A percentile compares a stretch with the other conserved stretches of the same genome.
Conservation (phyloP, 2,888 invertebrate genomes). For the Platycheirus albimanus region DNA sequence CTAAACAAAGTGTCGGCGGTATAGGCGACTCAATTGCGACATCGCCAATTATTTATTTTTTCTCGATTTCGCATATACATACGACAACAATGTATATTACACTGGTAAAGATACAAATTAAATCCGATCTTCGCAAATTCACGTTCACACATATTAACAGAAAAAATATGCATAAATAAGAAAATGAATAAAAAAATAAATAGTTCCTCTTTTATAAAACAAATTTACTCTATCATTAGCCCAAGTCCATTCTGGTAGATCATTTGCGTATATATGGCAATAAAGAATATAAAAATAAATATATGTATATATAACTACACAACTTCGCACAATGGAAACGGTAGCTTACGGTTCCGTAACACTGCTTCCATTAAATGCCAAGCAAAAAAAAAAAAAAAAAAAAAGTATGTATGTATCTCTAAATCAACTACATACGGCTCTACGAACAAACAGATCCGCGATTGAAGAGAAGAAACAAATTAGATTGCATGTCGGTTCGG, state of each 20-base stretch:
- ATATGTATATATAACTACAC: not conserved
- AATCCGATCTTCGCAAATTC: not conserved
- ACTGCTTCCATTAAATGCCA: constrained; percentile 68
- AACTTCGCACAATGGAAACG: constrained; percentile 62
- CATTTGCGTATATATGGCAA: constrained; percentile 56
- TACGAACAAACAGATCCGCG: constrained; percentile 45
- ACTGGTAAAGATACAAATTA: too few species aligned
- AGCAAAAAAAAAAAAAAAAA: constrained; percentile 18
- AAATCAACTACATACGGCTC: not conserved
- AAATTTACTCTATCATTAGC: constrained; percentile 57
- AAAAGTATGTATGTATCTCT: too few species aligned
- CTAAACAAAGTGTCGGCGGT: too few species aligned
- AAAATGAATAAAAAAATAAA: not conserved
- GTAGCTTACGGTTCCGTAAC: constrained; percentile 73
- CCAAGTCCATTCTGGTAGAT: constrained; percentile 57
- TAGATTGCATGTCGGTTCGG: constrained; percentile 71
- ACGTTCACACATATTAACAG: constrained; percentile 29
- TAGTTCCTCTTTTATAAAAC: not conserved
- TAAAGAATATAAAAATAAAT: constrained; percentile 25
- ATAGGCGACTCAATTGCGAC: too few species aligned
- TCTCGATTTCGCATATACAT: too few species aligned
- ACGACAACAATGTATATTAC: too few species aligned
- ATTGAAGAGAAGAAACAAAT: constrained; percentile 58
- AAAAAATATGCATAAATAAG: not conserved
- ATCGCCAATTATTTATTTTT: too few species aligned